Base-by-base conservation (phyloP, 2,888 invertebrate species). In the Maniola hyperantus region DNA sequence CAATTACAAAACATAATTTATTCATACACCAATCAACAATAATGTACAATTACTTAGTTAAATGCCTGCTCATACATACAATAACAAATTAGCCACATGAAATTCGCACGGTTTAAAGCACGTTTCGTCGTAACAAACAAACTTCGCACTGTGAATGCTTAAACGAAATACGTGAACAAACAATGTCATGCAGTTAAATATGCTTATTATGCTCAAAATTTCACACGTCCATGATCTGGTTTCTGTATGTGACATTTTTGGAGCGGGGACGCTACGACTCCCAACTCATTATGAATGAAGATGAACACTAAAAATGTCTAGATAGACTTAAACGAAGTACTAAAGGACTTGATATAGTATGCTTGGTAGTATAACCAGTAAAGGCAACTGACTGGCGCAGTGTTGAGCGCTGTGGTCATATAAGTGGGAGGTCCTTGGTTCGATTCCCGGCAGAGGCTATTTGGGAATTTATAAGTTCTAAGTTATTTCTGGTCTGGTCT, bases 221-320 rank as follows among this genome's bases (percentile, higher is more conserved):
- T 61, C 61, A 36, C 61, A 61, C 61, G 61, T 39, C 61, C 61
- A 20, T 50, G 61, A 61, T 61, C 61, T 36, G 39, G 50, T 50
- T 61, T 39, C 20, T 61, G 18, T 18, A 39, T 50, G 15, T 34
- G 51, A 18, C 26, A 61, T 61, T 50, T 39, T 36, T n/a, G 39
- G 57, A 57, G 42, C 57, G 42, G 42, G 57, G 57, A 42, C 57
- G 42, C 18, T 18, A 11, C 11, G 39, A 11, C 4, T 11, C 5
- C 39, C 5, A 11, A 11, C 39, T 39, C 39, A 10, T 4, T 39
- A 10, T 39, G 11, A 2, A 39, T 39, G 39, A 39, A 39, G 39
- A 39, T 11, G 39, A 39, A 39, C 36, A 36, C 36, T 36, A 36
- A 36, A 36, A 36, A 36, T 10, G 8, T 36, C 36, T 36, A 36